A percentile compares a stretch with the other conserved stretches of the same genome.
Evolutionary conservation across 2,888 invertebrate species (phyloP).

Genomic region (Maniola hyperantus): DNA sequence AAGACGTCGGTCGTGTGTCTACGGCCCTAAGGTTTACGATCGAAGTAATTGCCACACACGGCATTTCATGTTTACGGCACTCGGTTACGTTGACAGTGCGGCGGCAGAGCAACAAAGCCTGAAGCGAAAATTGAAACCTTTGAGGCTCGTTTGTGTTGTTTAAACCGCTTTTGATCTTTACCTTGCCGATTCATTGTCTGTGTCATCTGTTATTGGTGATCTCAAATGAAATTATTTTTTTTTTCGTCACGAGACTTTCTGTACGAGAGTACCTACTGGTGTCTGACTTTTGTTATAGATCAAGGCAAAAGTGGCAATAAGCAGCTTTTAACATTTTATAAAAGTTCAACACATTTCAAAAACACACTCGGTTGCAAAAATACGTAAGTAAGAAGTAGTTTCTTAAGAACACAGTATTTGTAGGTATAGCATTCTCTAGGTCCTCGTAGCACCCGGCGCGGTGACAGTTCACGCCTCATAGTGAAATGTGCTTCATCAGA

Average conservation of each 20-base stretch:
- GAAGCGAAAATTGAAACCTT: conserved; percentile 20
- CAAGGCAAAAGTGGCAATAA: too few relatives aligned
- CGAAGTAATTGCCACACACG: conserved; percentile 27
- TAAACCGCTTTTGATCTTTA: background rate
- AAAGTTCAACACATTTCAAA: too few relatives aligned
- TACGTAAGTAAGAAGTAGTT: too few relatives aligned
- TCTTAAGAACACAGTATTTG: too few relatives aligned
- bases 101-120: conserved; percentile 15
- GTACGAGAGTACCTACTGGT: too few relatives aligned
- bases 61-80: conserved; percentile 25
- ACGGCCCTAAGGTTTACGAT: conserved; percentile 22
- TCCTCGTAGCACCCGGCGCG: too few relatives aligned
- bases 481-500: too few relatives aligned
- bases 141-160: conserved; percentile 12
- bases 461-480: too few relatives aligned
- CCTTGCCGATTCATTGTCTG: background rate
- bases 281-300: too few relatives aligned
- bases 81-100: background rate
- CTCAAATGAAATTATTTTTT: background rate
- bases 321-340: too few relatives aligned
- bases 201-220: background rate
- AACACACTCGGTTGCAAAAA: too few relatives aligned
- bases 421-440: too few relatives aligned
- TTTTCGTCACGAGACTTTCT: background rate
- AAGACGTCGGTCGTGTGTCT: background rate